Evolutionary conservation across 2,888 invertebrate genomes (phyloP).

Genomic region (Papilio gigon): DNA sequence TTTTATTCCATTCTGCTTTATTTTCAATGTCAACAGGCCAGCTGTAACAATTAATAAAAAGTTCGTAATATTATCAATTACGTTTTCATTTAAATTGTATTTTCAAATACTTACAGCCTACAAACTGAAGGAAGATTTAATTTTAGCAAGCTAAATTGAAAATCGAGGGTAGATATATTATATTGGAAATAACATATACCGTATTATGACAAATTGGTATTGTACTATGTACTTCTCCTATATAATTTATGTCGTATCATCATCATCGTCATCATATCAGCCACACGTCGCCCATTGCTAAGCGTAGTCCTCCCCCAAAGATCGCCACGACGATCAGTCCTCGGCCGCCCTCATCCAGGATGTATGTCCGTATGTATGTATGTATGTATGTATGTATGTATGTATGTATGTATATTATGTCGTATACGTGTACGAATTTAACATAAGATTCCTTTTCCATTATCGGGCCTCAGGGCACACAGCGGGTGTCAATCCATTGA

Average conservation of each 20-base stretch:
- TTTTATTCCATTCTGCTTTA: neutral
- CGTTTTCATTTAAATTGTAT: neutral
- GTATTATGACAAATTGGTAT: neutral
- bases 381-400: neutral
- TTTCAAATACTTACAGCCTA: neutral
- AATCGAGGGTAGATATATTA: neutral
- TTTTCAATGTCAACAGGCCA: neutral
- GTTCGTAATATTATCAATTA: neutral
- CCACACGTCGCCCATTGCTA: no score
- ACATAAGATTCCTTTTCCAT: slow-evolving; percentile 5
- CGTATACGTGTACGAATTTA: neutral
- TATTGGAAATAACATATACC: neutral
- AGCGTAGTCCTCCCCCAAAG: no score
- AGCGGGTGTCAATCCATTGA: slow-evolving; percentile 7
- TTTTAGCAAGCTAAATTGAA: neutral
- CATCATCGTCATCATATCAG: no score
- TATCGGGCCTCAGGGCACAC: neutral
- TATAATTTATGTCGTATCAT: neutral
- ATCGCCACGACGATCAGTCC: no score
- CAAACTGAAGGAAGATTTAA: neutral
- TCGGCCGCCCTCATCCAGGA: no score
- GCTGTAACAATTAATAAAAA: neutral
- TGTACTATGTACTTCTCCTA: neutral
- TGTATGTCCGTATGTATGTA: neutral
- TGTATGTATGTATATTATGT: no score